Evolutionary conservation across 92 coral and sea anemone species (phyloP).

Genomic region (Siderastrea radians): DNA sequence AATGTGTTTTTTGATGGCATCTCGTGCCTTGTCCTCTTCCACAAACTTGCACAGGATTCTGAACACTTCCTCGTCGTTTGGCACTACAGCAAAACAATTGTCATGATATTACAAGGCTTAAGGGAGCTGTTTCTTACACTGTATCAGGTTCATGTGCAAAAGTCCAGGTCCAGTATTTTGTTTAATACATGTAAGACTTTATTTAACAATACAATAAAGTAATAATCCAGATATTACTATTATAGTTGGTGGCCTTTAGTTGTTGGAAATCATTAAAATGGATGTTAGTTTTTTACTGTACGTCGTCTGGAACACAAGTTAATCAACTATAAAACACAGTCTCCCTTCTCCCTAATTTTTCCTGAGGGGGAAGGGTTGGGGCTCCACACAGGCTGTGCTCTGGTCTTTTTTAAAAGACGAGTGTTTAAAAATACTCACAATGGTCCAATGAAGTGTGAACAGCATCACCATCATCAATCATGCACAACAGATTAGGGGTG

Average conservation of each 20-base stretch:
- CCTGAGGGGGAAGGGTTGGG: too few relatives aligned
- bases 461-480: slow-evolving; percentile 25
- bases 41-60: slow-evolving; percentile 26
- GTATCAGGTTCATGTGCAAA: neutral
- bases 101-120: neutral
- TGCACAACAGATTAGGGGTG: slow-evolving; percentile 8
- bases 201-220: too few relatives aligned
- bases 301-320: too few relatives aligned
- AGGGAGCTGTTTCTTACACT: neutral
- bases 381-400: neutral
- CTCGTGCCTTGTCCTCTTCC: slow-evolving; percentile 18
- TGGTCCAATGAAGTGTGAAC: neutral
- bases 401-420: neutral
- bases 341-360: too few relatives aligned
- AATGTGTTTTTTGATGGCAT: neutral
- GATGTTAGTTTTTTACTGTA: too few relatives aligned
- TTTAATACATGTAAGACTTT: too few relatives aligned
- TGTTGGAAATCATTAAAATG: too few relatives aligned
- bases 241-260: too few relatives aligned
- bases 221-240: too few relatives aligned
- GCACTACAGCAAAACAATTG: neutral
- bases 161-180: too few relatives aligned
- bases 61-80: slow-evolving; percentile 21
- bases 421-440: neutral
- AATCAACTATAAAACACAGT: too few relatives aligned